Percentiles rank a stretch among this genome's conserved stretches.
phyloP scores from a whole-genome alignment of 2,797 vertebrate species.

The Xenopus petersii region DNA sequence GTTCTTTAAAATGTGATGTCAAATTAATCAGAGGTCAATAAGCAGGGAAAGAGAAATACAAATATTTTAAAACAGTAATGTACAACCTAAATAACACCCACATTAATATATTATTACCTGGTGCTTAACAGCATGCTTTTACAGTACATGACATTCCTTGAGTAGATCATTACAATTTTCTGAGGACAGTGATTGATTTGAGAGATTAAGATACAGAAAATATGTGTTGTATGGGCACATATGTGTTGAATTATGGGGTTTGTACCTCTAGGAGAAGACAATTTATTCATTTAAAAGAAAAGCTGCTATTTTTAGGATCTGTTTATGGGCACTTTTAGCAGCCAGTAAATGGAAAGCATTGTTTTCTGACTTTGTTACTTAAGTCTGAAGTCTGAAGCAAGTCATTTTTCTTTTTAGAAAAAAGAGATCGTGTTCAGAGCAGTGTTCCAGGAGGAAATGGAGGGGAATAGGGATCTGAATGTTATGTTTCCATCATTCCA shows the following conservation, averaged over 20 bases:
- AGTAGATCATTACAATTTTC: not conserved
- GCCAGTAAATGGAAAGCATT: constrained; percentile 6
- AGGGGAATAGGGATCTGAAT: constrained; percentile 24
- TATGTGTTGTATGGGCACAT: not conserved
- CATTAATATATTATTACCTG: not conserved
- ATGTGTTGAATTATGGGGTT: not conserved
- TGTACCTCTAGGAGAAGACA: not conserved
- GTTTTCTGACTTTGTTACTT: constrained; percentile 7
- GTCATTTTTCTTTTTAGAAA: constrained; percentile 12
- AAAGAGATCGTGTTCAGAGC: constrained; percentile 34
- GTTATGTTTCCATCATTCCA: constrained; percentile 38
- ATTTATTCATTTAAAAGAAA: not conserved
- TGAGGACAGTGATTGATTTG: not conserved
- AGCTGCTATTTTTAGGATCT: constrained; percentile 25
- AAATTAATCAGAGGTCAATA: not conserved
- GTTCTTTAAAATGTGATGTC: not conserved
- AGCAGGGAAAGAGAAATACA: not conserved
- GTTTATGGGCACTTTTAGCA: constrained; percentile 2
- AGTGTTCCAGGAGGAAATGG: constrained; percentile 35
- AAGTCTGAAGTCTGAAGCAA: constrained; percentile 18
- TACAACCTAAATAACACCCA: not conserved
- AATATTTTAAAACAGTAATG: not conserved
- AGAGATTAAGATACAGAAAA: not conserved
- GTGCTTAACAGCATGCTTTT: not conserved
- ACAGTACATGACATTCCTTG: not conserved